Base-by-base conservation (phyloP, 2,113 vertebrate genomes). In the Cephalopholis sonnerati region DNA sequence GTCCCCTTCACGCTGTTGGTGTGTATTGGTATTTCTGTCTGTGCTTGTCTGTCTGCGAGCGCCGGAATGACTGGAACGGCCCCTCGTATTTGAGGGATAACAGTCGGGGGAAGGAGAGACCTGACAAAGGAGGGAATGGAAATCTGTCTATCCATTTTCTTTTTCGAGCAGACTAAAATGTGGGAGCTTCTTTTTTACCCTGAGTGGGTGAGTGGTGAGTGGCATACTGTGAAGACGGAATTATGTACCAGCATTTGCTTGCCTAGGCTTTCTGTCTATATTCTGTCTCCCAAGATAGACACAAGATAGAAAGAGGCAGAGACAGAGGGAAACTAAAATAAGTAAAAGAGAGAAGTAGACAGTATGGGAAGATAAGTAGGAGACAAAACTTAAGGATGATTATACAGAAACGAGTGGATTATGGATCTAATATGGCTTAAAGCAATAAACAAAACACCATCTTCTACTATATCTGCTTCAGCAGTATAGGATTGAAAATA, bases 121-220 rank as follows among this genome's bases (percentile, higher is more conserved):
- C 64, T 82, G 87, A 87, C 74, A 85, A 87, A 74, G 32, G 72
- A 82, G 57, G 77, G 59, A 73, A 83, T 79, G 67, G 36, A 83
- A 86, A 88, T 88, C 58, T 83, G 75, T 84, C 87, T 48, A 69
- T 84, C 74, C 65, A 65, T 55, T 67, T 79, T 77, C 29, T 82
- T 82, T 70, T 66, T 66, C 82, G 58, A 63, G 46, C 64, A 84
- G 51, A 84, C 69, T 78, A 44, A 87, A 89, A 86, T 82, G 72
- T 78, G 64, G 72, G 68, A 82, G 81, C 76, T 74, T 84, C 72
- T 88, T 82, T 78, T 77, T 62, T 27, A 62, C 77, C 71, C 67
- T 65, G 84, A 81, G 86, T 92, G 90, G 84, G 85, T 87, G 89
- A 84, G 73, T 46, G 54, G 51, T 81, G 77, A 86, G 78, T 89